These are phyloP conservation scores for Alca torda DNA, from an alignment of 2,797 vertebrate species.

Conservation along the genomic window DNA sequence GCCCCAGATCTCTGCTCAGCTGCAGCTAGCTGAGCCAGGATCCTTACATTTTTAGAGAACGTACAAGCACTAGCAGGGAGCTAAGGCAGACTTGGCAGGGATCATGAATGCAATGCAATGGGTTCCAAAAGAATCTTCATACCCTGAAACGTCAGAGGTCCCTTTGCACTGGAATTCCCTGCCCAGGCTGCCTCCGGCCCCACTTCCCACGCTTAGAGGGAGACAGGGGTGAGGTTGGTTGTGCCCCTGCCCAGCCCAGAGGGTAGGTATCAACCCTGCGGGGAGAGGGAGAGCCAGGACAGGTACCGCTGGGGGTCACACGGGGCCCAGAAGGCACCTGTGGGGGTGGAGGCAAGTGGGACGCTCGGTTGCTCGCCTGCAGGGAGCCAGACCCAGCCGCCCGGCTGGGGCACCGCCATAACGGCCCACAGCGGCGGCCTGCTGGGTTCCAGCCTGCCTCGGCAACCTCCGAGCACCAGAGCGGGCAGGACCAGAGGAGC, in stretches of 20 bases:
- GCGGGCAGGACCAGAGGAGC: too few species aligned
- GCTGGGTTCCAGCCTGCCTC: too few species aligned
- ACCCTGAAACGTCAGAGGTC: too few species aligned
- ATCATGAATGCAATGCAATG: neutral
- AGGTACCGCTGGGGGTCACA: too few species aligned
- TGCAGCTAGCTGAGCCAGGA: too few species aligned
- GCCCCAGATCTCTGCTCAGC: neutral
- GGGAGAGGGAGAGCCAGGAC: too few species aligned
- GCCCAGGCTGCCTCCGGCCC: neutral
- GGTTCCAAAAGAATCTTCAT: neutral
- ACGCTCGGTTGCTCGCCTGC: too few species aligned
- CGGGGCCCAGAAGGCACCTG: neutral
- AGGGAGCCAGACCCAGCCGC: neutral
- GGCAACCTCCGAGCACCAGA: neutral
- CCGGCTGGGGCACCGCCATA: neutral
- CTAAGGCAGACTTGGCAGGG: neutral
- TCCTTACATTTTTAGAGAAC: neutral
- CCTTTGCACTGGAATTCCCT: neutral
- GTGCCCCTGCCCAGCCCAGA: neutral
- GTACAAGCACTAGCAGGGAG: neutral
- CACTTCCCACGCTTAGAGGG: neutral
- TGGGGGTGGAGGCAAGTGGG: too few species aligned
- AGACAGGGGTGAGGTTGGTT: neutral
- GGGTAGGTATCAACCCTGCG: neutral
- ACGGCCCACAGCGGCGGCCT: neutral